Base-by-base conservation (phyloP, 2,113 vertebrate species). In the Thamnophis sirtalis region DNA sequence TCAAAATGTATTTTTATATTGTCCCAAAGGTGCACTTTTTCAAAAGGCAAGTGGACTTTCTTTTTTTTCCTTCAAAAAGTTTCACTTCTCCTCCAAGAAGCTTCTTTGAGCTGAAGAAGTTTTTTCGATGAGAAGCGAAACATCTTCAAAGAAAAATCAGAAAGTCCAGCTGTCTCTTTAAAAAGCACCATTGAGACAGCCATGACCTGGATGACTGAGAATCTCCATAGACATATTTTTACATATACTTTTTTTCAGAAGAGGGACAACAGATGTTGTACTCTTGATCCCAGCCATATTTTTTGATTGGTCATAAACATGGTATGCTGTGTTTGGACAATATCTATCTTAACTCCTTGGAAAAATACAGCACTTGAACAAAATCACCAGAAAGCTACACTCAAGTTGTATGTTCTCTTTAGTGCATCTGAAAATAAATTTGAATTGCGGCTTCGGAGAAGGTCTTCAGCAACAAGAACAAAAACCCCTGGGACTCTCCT, bases 361-460 rank as follows among this genome's bases (percentile, higher is more conserved):
- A 97, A 96, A 96, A 96, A 91, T 95, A 92, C 96, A 95, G 94
- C 88, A 0, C 0, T 92, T 2, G 48, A n/a, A 26, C 93, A 95
- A 96, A 95, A 93, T 9, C 93, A 95, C 93, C 94, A 90, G 95
- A 93, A 1, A 5, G 6, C 73, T 2, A 53, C 93, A 90, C 17
- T 38, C 33, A 80, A 1, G 11, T 0, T 0, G 90, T 10, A 80
- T 90, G 90, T 87, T 92, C 93, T 94, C 93, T 90, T 24, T 92
- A 90, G 58, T 53, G 87, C 24, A 33, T 95, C 94, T 91, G 95
- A 94, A 88, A 94, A 95, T 93, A 95, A 96, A 93, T 58, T 91
- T 96, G 96, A 95, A 95, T 53, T 89, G 0, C 89, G 85, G 95
- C 96, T 96, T 94, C 49, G 87, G 92, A 33, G 94, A 92, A 89